A percentile compares a stretch with the other conserved stretches of the same genome.
phyloP scores from a whole-genome alignment of 2,888 invertebrate genomes.

The Eupithecia dodoneata region DNA sequence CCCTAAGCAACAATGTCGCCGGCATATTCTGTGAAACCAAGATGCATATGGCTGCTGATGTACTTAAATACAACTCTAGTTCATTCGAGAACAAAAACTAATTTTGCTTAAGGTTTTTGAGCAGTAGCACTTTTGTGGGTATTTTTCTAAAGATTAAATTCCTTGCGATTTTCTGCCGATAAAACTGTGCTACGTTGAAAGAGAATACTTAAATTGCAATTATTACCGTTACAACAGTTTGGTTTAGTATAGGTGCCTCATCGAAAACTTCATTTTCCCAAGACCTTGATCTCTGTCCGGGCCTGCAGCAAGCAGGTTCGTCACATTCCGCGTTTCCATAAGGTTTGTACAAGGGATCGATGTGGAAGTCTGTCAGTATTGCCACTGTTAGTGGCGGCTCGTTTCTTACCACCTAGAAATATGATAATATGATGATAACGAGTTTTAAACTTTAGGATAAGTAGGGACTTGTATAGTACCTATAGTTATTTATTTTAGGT shows the following conservation, averaged over 20 bases:
- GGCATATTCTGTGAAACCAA: too few species aligned
- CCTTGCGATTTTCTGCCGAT: neutral
- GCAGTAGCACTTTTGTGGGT: too few species aligned
- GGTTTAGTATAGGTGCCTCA: slow-evolving; percentile 55
- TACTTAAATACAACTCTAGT: too few species aligned
- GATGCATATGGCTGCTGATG: too few species aligned
- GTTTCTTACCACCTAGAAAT: slow-evolving; percentile 29
- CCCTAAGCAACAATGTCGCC: too few species aligned
- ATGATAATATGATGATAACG: too few species aligned
- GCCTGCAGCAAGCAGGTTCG: slow-evolving; percentile 91
- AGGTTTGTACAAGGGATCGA: slow-evolving; percentile 89
- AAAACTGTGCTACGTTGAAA: neutral
- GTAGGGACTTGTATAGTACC: too few species aligned
- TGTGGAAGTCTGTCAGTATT: slow-evolving; percentile 91
- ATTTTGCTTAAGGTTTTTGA: too few species aligned
- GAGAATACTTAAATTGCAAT: neutral
- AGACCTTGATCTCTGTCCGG: slow-evolving; percentile 78
- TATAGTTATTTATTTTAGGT: too few species aligned
- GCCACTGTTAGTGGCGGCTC: slow-evolving; percentile 79
- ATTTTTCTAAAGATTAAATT: too few species aligned
- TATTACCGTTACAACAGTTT: slow-evolving; percentile 51
- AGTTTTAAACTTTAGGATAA: too few species aligned
- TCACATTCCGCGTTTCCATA: slow-evolving; percentile 88
- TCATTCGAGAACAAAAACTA: too few species aligned
- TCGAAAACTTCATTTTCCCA: slow-evolving; percentile 45